Conservation (phyloP, 2,888 invertebrate genomes). For the Helobdella robusta region DNA sequence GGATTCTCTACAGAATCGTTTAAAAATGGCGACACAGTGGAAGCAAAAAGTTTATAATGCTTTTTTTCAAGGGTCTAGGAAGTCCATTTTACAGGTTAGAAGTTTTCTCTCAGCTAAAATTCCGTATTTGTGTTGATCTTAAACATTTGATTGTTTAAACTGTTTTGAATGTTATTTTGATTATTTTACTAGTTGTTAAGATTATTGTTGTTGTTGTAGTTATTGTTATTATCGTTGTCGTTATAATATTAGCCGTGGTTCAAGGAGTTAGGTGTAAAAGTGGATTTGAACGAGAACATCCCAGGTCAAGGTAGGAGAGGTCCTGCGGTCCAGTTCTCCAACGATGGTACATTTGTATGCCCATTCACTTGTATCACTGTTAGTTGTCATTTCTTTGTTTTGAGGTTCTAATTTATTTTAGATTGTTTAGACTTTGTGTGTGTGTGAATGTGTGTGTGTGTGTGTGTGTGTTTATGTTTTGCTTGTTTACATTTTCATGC, state of each 20-base stretch:
- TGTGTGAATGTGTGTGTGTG: background rate
- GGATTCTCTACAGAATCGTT: constrained; percentile 6
- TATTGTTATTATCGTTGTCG: too few relatives aligned
- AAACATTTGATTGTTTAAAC: too few relatives aligned
- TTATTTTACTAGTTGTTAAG: too few relatives aligned
- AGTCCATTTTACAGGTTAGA: constrained; percentile 21
- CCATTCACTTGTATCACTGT: constrained; percentile 21
- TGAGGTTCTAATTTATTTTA: too few relatives aligned
- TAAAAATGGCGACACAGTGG: constrained; percentile 20
- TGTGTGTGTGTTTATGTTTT: background rate
- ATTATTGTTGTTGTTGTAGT: too few relatives aligned
- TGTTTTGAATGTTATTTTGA: too few relatives aligned
- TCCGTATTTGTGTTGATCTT: too few relatives aligned
- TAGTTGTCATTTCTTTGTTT: background rate
- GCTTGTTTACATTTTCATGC: background rate
- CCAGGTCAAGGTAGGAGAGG: background rate
- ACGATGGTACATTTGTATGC: constrained; percentile 21
- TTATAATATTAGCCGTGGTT: constrained; percentile 14
- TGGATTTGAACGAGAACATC: background rate
- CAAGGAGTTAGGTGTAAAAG: background rate
- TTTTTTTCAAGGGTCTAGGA: constrained; percentile 17
- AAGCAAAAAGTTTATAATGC: constrained; percentile 15
- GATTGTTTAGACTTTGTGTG: background rate
- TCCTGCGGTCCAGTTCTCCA: background rate
- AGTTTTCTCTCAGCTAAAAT: too few relatives aligned